Evolutionary conservation across 2,888 invertebrate genomes (phyloP), one percentile per base, ranked within the genome.

Genomic region (Abscondita cerata): DNA sequence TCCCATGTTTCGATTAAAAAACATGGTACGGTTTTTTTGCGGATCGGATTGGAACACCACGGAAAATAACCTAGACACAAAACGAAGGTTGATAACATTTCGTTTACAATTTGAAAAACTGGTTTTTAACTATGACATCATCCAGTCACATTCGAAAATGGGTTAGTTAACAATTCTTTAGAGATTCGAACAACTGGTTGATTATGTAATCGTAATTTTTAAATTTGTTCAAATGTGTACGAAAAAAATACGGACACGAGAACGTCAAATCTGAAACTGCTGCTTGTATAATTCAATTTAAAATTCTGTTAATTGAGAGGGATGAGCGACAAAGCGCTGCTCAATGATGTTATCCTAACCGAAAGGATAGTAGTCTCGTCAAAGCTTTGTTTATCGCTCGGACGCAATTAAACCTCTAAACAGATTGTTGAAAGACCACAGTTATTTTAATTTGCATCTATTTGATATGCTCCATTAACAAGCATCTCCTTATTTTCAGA

Each of bases 401-500:
- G 75, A 68, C 1, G 75, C 13, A n/a, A n/a, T n/a, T n/a, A n/a
- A n/a, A n/a, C n/a, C n/a, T n/a, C n/a, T n/a, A n/a, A n/a, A n/a
- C n/a, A n/a, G n/a, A n/a, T n/a, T n/a, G n/a, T n/a, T n/a, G n/a
- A n/a, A n/a, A n/a, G n/a, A n/a, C n/a, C n/a, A n/a, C n/a, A n/a
- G n/a, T n/a, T n/a, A n/a, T n/a, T n/a, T n/a, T n/a, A n/a, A n/a
- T n/a, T n/a, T n/a, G n/a, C n/a, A n/a, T n/a, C n/a, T n/a, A n/a
- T n/a, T n/a, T n/a, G n/a, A n/a, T n/a, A n/a, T n/a, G n/a, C n/a
- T n/a, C n/a, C n/a, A n/a, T n/a, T n/a, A n/a, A n/a, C n/a, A n/a
- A n/a, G n/a, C n/a, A n/a, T n/a, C n/a, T n/a, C 47, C 52, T 47
- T 63, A 62, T 54, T 67, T 70, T 15, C 66, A 70, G 68, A 55